Evolutionary conservation across 1,140 invertebrate genomes (phyloP), one percentile per base, ranked within the genome.

Genomic region (Carposina sasakii): DNA sequence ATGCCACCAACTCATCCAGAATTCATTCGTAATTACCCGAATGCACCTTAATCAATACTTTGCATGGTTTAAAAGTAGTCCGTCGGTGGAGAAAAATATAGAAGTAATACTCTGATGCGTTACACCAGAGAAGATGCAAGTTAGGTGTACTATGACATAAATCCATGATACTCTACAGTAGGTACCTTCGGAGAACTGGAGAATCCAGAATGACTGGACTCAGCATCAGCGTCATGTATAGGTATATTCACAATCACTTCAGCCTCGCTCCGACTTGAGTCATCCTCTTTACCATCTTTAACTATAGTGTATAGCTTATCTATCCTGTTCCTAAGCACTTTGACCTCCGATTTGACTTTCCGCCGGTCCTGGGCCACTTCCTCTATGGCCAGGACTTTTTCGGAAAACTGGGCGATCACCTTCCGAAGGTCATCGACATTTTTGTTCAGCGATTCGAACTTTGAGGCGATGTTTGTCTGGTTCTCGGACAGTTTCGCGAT

Each of bases 151-250:
- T n/a, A n/a, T n/a, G n/a, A n/a, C n/a, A n/a, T n/a, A n/a, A n/a
- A n/a, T n/a, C n/a, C n/a, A n/a, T n/a, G n/a, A n/a, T n/a, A n/a
- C n/a, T n/a, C n/a, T n/a, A n/a, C n/a, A n/a, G n/a, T n/a, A 20
- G 15, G 8, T 76, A 81, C 75, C 77, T 77, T 81, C 3, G 77
- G 79, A 12, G 76, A 76, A 23, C 60, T 64, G 16, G 78, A 82
- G 36, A 76, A 62, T 4, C 71, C 73, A 0, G 78, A 82, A 52
- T 78, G 75, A 31, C 67, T 68, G 0, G 78, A 82, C 22, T 82
- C 76, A 0, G 67, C 49, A 16, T 81, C 75, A 1, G 67, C 65
- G 0, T 64, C 56, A 22, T 75, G 5, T n/a, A n/a, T n/a, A n/a
- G n/a, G n/a, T n/a, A n/a, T n/a, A n/a, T n/a, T n/a, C n/a, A n/a